Evolutionary conservation across 1,140 invertebrate species (phyloP).

Genomic region (Drosophila arawakana): DNA sequence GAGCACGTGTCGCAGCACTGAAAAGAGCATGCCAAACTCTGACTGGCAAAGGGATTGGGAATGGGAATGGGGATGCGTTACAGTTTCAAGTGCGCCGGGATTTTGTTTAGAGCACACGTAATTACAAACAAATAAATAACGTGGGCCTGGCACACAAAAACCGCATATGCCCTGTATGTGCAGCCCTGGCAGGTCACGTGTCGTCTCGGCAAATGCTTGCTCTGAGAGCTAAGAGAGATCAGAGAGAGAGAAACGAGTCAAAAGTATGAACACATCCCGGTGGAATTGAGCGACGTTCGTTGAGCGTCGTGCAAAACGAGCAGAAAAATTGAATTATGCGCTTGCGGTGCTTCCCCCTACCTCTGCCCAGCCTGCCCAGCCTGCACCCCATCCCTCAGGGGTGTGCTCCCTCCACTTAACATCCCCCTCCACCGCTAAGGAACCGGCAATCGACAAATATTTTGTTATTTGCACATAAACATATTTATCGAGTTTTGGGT

Average conservation of each 20-base stretch:
- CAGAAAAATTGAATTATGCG: conserved; percentile 84
- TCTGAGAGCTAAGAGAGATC: neutral
- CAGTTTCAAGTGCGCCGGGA: conserved; percentile 72
- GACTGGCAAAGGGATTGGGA: neutral
- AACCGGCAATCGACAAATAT: conserved; percentile 79
- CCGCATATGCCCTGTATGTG: conserved; percentile 50
- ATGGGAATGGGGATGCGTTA: conserved; percentile 30
- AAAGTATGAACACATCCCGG: conserved; percentile 53
- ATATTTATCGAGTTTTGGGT: conserved; percentile 79
- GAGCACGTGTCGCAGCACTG: conserved; percentile 36
- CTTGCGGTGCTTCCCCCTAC: conserved; percentile 72
- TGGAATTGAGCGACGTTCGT: conserved; percentile 71
- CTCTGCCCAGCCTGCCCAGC: neutral
- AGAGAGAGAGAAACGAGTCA: conserved; percentile 8
- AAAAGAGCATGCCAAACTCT: conserved; percentile 37
- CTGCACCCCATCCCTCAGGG: neutral
- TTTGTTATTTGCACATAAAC: conserved; percentile 83
- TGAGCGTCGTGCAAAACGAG: conserved; percentile 80
- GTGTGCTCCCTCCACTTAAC: conserved; percentile 12
- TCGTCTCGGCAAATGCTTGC: conserved; percentile 38
- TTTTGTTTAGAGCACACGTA: conserved; percentile 77
- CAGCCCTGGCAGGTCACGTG: conserved; percentile 58
- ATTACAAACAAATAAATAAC: conserved; percentile 83
- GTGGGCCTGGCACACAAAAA: conserved; percentile 41
- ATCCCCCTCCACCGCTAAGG: conserved; percentile 14